Conservation (phyloP, 2,888 invertebrate species). For the Nomada hirtipes region DNA sequence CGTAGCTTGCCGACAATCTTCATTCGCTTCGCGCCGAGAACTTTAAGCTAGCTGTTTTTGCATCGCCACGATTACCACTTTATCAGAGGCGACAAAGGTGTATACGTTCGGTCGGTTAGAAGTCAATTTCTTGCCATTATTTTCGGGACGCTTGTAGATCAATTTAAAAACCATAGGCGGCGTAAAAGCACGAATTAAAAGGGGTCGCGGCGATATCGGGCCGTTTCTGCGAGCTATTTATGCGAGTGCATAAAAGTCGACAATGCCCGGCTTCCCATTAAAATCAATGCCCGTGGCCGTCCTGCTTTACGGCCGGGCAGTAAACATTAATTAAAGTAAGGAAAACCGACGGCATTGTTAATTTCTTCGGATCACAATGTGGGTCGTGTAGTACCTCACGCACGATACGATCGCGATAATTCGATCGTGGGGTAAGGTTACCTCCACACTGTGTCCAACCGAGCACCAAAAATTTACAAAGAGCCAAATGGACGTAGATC, state of each 20-base stretch:
- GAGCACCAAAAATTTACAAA: not conserved
- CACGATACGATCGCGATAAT: constrained; percentile 11
- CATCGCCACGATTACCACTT: constrained; percentile 11
- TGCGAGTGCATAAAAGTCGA: constrained; percentile 66
- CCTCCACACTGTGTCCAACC: no score
- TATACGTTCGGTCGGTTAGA: not conserved
- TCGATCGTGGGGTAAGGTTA: not conserved
- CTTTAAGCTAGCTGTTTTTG: constrained; percentile 16
- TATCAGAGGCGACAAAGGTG: constrained; percentile 29
- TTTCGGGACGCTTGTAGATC: constrained; percentile 5
- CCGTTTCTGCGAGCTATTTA: constrained; percentile 61
- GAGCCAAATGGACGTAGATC: not conserved
- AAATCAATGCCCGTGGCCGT: constrained; percentile 61
- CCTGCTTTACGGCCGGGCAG: constrained; percentile 40
- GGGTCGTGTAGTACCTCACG: constrained; percentile 38
- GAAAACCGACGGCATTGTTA: constrained; percentile 41
- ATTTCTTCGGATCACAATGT: constrained; percentile 60
- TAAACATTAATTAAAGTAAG: constrained; percentile 68
- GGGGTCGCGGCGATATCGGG: constrained; percentile 37
- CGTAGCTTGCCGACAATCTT: no score
- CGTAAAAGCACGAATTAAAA: constrained; percentile 65
- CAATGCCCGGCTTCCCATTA: constrained; percentile 63
- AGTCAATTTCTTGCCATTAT: constrained; percentile 50
- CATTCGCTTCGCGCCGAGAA: no score
- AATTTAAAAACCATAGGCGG: constrained; percentile 55